Percentiles rank a stretch among this genome's conserved stretches.
Evolutionary conservation across 2,797 vertebrate species (phyloP).

Genomic region (Anguilla marmorata): DNA sequence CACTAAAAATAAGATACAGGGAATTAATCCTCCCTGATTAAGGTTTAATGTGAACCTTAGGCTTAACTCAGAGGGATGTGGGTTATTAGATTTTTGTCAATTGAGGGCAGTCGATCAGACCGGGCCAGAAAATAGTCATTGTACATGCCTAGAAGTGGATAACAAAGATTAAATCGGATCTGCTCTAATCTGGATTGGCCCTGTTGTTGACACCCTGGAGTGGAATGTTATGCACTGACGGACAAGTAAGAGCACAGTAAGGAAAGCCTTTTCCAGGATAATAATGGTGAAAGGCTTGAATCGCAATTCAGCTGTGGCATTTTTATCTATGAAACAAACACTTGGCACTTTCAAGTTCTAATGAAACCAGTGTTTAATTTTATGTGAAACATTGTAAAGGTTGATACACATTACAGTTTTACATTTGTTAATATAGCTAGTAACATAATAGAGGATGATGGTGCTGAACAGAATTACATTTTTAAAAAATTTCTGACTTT

Average conservation of each 20-base stretch:
- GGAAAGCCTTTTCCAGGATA: neutral
- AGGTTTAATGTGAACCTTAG: conserved; percentile 35
- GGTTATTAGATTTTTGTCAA: conserved; percentile 25
- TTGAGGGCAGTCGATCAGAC: conserved; percentile 21
- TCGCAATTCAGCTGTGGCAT: neutral
- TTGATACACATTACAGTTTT: neutral
- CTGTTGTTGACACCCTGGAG: neutral
- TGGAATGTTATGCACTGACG: neutral
- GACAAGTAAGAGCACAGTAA: neutral
- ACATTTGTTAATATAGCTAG: neutral
- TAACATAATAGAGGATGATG: too few relatives aligned
- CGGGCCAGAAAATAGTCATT: neutral
- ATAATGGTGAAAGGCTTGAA: neutral
- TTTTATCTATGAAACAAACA: too few relatives aligned
- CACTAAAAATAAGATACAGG: conserved; percentile 24
- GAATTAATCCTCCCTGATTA: conserved; percentile 34
- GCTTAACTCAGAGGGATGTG: conserved; percentile 16
- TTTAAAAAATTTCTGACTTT: too few relatives aligned
- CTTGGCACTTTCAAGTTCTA: too few relatives aligned
- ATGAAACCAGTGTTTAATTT: too few relatives aligned
- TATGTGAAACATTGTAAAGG: neutral
- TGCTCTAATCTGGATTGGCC: neutral
- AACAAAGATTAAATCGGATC: conserved; percentile 2
- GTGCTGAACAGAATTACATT: too few relatives aligned
- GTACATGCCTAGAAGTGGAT: neutral